Percentiles rank a stretch among this genome's conserved stretches.
These are phyloP conservation scores for Palythoa heliodiscus DNA, from an alignment of 92 coral and sea anemone species.

Conservation along the genomic window DNA sequence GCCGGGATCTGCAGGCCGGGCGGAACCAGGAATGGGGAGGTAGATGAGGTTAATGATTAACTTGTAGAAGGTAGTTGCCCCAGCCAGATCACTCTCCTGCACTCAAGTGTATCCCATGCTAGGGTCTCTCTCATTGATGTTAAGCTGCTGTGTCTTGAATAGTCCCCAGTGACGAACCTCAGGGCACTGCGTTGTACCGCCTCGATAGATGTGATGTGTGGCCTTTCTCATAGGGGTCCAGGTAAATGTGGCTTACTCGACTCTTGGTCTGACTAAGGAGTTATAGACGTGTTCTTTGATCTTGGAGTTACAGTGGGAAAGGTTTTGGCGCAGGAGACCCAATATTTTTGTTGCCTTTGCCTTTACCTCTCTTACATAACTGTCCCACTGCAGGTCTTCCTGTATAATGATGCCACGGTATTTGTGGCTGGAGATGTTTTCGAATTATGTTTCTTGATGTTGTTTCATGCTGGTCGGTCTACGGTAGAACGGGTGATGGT, in stretches of 20 bases:
- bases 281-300: too few species aligned
- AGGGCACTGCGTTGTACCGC: constrained; percentile 19
- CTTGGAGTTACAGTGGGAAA: too few species aligned
- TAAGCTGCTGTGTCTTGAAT: too few species aligned
- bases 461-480: not conserved
- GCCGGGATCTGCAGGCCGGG: too few species aligned
- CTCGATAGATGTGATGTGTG: not conserved
- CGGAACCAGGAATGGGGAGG: too few species aligned
- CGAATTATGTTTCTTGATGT: constrained; percentile 8
- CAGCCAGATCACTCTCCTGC: too few species aligned
- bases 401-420: not conserved
- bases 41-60: too few species aligned
- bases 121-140: too few species aligned
- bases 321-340: too few species aligned
- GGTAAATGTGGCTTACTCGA: not conserved
- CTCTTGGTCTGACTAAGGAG: not conserved
- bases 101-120: too few species aligned
- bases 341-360: not conserved
- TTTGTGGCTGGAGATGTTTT: constrained; percentile 9
- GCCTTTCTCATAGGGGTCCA: not conserved
- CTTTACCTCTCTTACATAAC: not conserved
- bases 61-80: too few species aligned
- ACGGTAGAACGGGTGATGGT: not conserved
- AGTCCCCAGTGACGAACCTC: too few species aligned
- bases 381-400: not conserved